A percentile compares a stretch with the other conserved stretches of the same genome.
Evolutionary conservation across 2,888 invertebrate genomes (phyloP).

Genomic region (Eurytoma adleriae): DNA sequence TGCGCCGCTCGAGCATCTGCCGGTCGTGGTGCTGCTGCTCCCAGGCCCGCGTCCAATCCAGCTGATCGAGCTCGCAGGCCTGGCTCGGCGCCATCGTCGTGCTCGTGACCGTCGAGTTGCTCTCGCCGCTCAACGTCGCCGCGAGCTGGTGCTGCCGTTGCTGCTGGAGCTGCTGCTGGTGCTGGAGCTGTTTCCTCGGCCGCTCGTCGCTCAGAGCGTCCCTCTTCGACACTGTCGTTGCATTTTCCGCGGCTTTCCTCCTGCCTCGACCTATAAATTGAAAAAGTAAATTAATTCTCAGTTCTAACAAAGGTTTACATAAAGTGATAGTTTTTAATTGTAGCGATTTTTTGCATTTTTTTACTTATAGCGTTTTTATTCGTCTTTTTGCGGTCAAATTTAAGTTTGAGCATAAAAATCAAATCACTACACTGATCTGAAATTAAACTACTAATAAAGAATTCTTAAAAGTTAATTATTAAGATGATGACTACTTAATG

Average conservation of each 20-base stretch:
- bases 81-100: constrained; percentile 26
- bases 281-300: no score
- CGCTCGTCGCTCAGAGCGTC: constrained; percentile 14
- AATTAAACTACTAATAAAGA: no score
- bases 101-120: constrained; percentile 56
- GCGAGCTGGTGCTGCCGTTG: constrained; percentile 56
- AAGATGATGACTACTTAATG: no score
- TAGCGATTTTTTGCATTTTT: no score
- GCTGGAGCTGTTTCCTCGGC: constrained; percentile 36
- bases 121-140: constrained; percentile 59
- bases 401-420: no score
- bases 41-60: constrained; percentile 72
- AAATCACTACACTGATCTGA: no score
- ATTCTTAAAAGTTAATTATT: no score
- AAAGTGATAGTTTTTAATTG: no score
- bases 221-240: constrained; percentile 51
- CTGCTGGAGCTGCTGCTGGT: constrained; percentile 54
- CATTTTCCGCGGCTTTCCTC: constrained; percentile 66
- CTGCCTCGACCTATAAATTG: constrained; percentile 68
- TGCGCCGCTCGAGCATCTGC: constrained; percentile 38
- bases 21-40: constrained; percentile 65
- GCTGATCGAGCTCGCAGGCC: constrained; percentile 39
- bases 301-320: no score
- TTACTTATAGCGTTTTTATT: no score
- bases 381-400: no score